A percentile compares a stretch with the other conserved stretches of the same genome.
Evolutionary conservation across 1,140 invertebrate species (phyloP).

Genomic region (Aphelinus certus): DNA sequence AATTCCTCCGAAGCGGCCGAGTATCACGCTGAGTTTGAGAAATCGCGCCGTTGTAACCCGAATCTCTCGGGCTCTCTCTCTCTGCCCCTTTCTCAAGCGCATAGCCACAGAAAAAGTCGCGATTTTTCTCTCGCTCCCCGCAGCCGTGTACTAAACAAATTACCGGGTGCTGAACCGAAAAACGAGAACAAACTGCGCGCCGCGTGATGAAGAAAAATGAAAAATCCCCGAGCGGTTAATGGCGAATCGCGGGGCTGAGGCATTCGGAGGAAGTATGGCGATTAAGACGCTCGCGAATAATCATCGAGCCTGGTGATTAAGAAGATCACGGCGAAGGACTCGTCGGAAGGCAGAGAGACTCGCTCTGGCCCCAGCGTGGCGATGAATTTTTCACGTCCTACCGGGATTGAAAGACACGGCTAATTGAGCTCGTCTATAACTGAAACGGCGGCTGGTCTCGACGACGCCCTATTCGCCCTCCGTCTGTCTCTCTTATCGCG

Average conservation of each 20-base stretch:
- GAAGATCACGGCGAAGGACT: background rate
- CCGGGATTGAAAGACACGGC: background rate
- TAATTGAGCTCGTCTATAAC: conserved; percentile 37
- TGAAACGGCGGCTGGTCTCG: conserved; percentile 19
- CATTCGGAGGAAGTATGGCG: conserved; percentile 35
- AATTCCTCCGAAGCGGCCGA: too few relatives aligned
- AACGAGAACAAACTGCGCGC: background rate
- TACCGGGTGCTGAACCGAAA: background rate
- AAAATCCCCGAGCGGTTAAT: conserved; percentile 35
- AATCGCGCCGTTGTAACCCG: conserved; percentile 4
- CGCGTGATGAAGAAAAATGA: conserved; percentile 24
- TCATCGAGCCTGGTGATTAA: conserved; percentile 48
- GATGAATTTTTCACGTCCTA: background rate
- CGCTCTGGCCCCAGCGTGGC: too few relatives aligned
- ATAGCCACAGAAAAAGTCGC: background rate
- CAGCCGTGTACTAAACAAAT: conserved; percentile 13
- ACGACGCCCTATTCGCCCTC: conserved; percentile 38
- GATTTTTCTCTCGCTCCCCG: background rate
- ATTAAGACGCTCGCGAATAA: conserved; percentile 56
- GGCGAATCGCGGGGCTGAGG: conserved; percentile 24
- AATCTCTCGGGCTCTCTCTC: background rate
- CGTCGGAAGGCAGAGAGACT: too few relatives aligned
- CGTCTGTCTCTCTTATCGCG: background rate
- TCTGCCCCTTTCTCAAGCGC: too few relatives aligned
- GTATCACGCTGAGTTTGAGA: background rate